Conservation (phyloP, 2,113 vertebrate genomes). For the Pseudopipra pipra region DNA sequence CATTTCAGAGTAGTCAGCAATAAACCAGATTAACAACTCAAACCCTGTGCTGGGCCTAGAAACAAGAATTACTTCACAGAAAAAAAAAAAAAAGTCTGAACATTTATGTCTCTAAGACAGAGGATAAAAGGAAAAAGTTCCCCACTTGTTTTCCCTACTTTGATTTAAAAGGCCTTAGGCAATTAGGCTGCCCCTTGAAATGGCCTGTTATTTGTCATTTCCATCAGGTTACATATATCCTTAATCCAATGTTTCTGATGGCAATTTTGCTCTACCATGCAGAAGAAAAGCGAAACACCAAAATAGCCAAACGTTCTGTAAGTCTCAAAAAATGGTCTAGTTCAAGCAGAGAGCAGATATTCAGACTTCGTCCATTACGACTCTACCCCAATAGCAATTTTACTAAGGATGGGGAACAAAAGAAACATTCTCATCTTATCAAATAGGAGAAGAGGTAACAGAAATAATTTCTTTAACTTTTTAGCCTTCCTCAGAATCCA, state of each 20-base stretch:
- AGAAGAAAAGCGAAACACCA: background rate
- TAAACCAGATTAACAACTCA: background rate
- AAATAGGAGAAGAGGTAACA: background rate
- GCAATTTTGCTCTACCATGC: background rate
- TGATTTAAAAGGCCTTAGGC: background rate
- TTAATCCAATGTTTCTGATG: background rate
- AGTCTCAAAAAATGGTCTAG: background rate
- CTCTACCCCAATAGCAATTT: background rate
- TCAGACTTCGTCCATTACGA: background rate
- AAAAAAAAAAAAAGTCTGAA: accelerated
- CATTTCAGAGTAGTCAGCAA: background rate
- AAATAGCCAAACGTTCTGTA: background rate
- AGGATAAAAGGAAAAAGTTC: background rate
- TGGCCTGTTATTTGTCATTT: background rate
- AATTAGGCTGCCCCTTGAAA: background rate
- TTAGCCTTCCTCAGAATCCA: background rate
- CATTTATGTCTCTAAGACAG: background rate
- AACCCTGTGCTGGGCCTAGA: too few species aligned
- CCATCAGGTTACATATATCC: background rate
- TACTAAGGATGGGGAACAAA: background rate
- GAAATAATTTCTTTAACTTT: background rate
- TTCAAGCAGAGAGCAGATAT: background rate
- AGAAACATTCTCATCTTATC: background rate
- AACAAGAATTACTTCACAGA: background rate
- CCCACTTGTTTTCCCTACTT: background rate